These are phyloP conservation scores for Arremon brunneinucha DNA, from an alignment of 2,797 vertebrate species.

Conservation along the genomic window DNA sequence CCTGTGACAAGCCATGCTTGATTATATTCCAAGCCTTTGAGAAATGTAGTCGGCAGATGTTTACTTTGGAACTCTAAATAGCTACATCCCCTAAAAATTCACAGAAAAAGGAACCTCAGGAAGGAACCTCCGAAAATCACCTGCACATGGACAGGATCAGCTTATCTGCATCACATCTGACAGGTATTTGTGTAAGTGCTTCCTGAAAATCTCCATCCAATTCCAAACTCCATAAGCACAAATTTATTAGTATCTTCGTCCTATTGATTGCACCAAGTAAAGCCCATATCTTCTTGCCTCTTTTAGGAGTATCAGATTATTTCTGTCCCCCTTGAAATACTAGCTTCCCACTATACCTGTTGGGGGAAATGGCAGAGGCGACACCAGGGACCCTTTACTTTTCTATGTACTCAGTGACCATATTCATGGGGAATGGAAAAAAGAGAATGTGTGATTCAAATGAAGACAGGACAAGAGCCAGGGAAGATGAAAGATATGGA, in stretches of 20 bases:
- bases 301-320: not conserved
- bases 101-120: not conserved
- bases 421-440: not conserved
- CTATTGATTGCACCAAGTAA: not conserved
- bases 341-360: not conserved
- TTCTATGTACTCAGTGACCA: not conserved
- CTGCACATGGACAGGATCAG: not conserved
- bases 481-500: not conserved
- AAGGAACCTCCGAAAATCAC: not conserved
- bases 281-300: not conserved
- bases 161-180: not conserved
- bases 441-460: not conserved
- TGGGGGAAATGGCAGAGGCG: not conserved
- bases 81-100: not conserved
- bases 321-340: not conserved
- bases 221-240: not conserved
- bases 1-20: not conserved
- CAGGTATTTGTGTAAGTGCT: not conserved
- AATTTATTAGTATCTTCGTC: not conserved
- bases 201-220: not conserved
- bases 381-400: not conserved
- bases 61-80: not conserved
- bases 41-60: not conserved
- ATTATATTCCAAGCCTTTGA: not conserved
- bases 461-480: not conserved